phyloP scores from a whole-genome alignment of 2,113 vertebrate species.

The Hippopotamus amphibius region DNA sequence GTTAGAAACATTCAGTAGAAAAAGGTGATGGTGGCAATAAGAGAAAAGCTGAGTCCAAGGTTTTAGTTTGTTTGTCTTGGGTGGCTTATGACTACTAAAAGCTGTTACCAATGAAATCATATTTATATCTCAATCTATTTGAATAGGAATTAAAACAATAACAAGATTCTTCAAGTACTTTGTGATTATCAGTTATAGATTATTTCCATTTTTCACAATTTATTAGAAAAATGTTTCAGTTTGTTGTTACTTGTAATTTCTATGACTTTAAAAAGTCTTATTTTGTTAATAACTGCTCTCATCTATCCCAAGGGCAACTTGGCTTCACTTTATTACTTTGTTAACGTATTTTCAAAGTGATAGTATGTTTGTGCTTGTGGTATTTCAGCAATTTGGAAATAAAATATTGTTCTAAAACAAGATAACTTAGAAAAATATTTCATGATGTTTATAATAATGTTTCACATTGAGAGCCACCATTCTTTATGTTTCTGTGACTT shows the following conservation, averaged over 20 bases:
- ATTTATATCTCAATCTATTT: background rate
- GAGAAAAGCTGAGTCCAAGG: background rate
- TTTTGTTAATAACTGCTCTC: conserved; percentile 61
- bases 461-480: background rate
- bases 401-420: conserved; percentile 68
- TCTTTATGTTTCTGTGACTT: background rate
- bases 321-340: conserved; percentile 69
- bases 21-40: background rate
- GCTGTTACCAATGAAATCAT: background rate
- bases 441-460: background rate
- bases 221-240: background rate
- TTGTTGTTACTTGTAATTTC: background rate
- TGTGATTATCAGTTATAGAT: background rate
- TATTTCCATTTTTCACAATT: conserved; percentile 5
- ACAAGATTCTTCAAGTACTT: background rate
- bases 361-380: conserved; percentile 46
- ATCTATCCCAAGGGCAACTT: conserved; percentile 51
- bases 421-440: conserved; percentile 69
- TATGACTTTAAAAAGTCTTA: background rate
- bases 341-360: conserved; percentile 67
- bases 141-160: background rate
- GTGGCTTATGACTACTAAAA: background rate
- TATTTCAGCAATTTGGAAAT: conserved; percentile 75
- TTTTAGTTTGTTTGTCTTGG: background rate
- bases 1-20: background rate